Evolutionary conservation across 2,888 invertebrate species (phyloP).

Genomic region (Nemapogon koenigi): DNA sequence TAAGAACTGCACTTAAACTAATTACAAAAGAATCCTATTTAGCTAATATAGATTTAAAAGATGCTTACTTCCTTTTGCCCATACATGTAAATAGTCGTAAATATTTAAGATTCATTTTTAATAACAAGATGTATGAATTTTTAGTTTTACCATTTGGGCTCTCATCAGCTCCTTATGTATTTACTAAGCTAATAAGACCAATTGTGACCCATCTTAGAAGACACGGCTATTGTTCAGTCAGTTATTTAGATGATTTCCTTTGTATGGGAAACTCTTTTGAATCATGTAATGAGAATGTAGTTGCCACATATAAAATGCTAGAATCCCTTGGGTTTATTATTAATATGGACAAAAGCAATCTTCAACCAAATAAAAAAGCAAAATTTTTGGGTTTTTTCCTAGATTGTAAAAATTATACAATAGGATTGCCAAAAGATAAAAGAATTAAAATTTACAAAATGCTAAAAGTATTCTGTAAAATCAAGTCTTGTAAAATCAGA

Average conservation of each 20-base stretch:
- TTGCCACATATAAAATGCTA: too few relatives aligned
- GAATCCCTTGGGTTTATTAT: too few relatives aligned
- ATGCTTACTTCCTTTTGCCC: too few relatives aligned
- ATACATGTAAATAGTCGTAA: neutral
- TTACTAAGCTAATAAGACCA: conserved; percentile 1
- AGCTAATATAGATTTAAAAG: too few relatives aligned
- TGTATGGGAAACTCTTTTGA: too few relatives aligned
- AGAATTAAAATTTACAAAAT: neutral
- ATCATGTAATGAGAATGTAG: too few relatives aligned
- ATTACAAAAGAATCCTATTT: too few relatives aligned
- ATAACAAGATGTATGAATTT: conserved; percentile 2
- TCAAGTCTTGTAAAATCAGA: neutral
- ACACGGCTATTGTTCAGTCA: neutral
- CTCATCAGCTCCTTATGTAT: conserved; percentile 4
- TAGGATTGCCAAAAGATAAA: neutral
- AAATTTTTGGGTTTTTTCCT: neutral
- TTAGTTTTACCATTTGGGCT: conserved; percentile 3
- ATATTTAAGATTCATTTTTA: neutral
- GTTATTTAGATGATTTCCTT: conserved; percentile 6
- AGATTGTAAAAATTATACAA: neutral
- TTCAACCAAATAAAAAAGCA: too few relatives aligned
- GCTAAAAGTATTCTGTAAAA: neutral
- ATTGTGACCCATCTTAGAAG: neutral
- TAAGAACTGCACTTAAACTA: too few relatives aligned
- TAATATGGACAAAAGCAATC: too few relatives aligned